These are phyloP conservation scores for human DNA, from an alignment of 2,113 vertebrate genomes.

Conservation along the genomic window GRCh38 chr14:62851501-62852000, in stretches of 20 bases:
- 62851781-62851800: slow-evolving; percentile 29
- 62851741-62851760: slow-evolving; percentile 2
- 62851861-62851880: slow-evolving; percentile 16
- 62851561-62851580: background rate
- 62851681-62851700: background rate
- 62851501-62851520: background rate
- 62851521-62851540: background rate
- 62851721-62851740: background rate
- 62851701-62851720: background rate
- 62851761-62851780: background rate
- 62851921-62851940: background rate
- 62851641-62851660: slow-evolving; percentile 51
- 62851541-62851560: background rate
- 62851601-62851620: background rate
- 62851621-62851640: background rate
- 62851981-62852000: slow-evolving; percentile 11
- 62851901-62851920: background rate
- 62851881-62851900: background rate
- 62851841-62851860: slow-evolving; percentile 27
- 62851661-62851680: slow-evolving; percentile 29
- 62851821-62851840: background rate
- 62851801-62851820: background rate
- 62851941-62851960: slow-evolving; percentile 24
- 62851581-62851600: slow-evolving; percentile 20
- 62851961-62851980: background rate